Percentiles rank a stretch among this genome's conserved stretches.
Evolutionary conservation across 2,888 invertebrate genomes (phyloP).

Genomic region (Nysson spinosus): DNA sequence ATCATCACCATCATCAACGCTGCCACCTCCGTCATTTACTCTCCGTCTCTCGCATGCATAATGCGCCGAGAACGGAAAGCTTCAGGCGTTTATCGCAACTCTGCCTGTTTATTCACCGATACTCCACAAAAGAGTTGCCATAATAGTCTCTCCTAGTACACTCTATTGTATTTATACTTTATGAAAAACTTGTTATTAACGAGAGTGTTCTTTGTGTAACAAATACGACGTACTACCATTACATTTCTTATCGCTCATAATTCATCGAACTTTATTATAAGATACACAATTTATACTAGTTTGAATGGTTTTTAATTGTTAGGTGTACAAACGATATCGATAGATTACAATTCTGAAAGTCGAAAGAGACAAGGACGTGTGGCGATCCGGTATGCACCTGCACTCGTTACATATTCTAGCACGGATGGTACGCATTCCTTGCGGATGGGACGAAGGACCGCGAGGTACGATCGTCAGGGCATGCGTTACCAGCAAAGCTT

Average conservation of each 20-base stretch:
- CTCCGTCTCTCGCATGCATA: constrained; percentile 50
- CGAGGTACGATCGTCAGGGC: constrained; percentile 25
- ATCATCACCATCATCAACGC: constrained; percentile 60
- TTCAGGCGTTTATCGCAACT: constrained; percentile 56
- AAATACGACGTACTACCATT: too few species aligned
- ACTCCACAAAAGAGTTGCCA: constrained; percentile 36
- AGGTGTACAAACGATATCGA: too few species aligned
- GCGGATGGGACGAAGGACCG: constrained; percentile 23
- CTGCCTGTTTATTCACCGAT: constrained; percentile 57
- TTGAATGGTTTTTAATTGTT: too few species aligned
- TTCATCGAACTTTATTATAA: too few species aligned
- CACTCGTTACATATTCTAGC: constrained; percentile 12
- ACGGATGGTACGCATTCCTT: not conserved
- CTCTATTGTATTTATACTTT: constrained; percentile 16
- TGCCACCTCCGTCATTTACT: constrained; percentile 59
- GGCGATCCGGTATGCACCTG: constrained; percentile 11
- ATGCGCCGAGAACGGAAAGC: constrained; percentile 43
- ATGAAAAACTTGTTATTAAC: constrained; percentile 20
- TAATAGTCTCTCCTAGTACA: constrained; percentile 2
- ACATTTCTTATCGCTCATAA: too few species aligned
- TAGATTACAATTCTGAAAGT: not conserved
- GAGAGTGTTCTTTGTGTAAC: too few species aligned
- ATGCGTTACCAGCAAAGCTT: constrained; percentile 44
- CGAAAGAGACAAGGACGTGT: not conserved
- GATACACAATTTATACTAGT: too few species aligned